These are phyloP conservation scores for Hemaris fuciformis DNA, from an alignment of 2,888 invertebrate species.

Conservation along the genomic window DNA sequence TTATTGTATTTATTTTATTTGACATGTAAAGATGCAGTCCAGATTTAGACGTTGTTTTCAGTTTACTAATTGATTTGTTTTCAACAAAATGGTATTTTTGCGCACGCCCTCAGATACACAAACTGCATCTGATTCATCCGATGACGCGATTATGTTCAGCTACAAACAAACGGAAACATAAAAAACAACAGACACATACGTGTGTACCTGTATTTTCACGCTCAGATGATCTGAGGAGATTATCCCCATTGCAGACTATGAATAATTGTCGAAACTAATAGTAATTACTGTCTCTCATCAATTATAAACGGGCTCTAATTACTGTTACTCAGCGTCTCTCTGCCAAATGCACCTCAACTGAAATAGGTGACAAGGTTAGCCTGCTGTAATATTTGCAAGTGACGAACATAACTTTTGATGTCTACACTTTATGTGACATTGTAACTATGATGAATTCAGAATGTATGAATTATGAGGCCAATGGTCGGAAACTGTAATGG, in stretches of 20 bases:
- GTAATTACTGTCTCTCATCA: constrained; percentile 24
- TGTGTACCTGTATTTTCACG: not conserved
- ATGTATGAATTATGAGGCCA: not conserved
- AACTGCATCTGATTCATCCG: not conserved
- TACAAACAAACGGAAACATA: not conserved
- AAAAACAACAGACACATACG: not conserved
- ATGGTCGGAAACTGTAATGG: not conserved
- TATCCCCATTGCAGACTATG: not conserved
- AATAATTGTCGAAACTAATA: constrained; percentile 12
- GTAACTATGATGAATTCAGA: not conserved
- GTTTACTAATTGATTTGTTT: not conserved
- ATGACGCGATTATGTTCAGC: not conserved
- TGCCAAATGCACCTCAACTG: constrained; percentile 40
- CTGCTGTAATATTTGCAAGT: constrained; percentile 32
- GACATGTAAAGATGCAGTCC: not conserved
- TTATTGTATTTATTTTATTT: no score
- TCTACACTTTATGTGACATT: constrained; percentile 3
- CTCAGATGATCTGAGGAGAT: not conserved
- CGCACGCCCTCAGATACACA: not conserved
- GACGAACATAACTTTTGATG: constrained; percentile 33
- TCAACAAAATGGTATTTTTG: not conserved
- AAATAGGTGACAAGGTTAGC: constrained; percentile 43
- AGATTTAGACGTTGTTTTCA: not conserved
- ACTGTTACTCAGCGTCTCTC: constrained; percentile 27
- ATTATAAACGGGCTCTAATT: constrained; percentile 44